Evolutionary conservation across 2,797 vertebrate genomes (phyloP), one percentile per base, ranked within the genome.

Genomic region (Pristis pectinata): DNA sequence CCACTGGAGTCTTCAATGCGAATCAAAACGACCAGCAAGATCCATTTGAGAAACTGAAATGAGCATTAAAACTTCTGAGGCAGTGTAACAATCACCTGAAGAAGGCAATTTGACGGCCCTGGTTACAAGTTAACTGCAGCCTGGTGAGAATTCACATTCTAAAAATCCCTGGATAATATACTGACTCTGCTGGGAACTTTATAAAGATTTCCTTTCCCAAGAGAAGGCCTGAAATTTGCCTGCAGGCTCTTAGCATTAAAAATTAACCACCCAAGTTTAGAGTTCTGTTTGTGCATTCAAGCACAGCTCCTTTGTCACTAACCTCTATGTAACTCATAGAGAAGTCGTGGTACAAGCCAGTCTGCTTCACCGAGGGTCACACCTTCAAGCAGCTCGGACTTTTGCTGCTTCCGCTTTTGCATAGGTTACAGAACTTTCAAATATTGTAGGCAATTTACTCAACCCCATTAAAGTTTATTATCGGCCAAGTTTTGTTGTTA

Each of bases 221-320:
- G 87, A 24, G 37, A 91, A 64, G 61, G n/a, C 17, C 87, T 91
- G 59, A 41, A 91, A 91, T 37, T 67, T 19, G 87, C 59, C 87
- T 91, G 87, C 5, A 67, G 87, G 87, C 61, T 91, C 61, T 61
- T 61, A 67, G 91, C 61, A 41, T 91, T 91, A 91, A 91, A 91
- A 64, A 67, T 41, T 91, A 67, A 91, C 59, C 59, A 37, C n/a
- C 1, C 19, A 67, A 61, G 87, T n/a, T 64, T 37, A 91, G 87
- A 61, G 61, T 22, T 91, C 53, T 91, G 59, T 91, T 64, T 64
- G 59, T 91, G 87, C 61, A 67, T 41, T 61, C 59, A 91, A 91
- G 87, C 87, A 91, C 59, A 91, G 87, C 87, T 41, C n/a, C 61
- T 91, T 91, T 91, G 87, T 67, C 87, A 67, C 87, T 64, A 67